phyloP scores from a whole-genome alignment of 2,888 invertebrate genomes.

The Strigamia crassipes region DNA sequence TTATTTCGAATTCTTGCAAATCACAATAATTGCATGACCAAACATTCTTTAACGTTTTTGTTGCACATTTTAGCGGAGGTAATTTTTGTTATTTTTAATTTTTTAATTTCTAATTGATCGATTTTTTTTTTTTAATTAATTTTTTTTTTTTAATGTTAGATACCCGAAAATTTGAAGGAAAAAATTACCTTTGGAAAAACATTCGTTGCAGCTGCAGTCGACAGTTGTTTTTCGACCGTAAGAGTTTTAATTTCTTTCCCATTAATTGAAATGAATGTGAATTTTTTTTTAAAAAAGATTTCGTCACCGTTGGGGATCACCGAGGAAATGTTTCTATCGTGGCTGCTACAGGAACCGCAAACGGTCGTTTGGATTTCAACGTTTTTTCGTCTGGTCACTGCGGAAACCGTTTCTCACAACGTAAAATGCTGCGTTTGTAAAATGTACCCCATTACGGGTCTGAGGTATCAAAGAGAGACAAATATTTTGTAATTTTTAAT shows the following conservation, averaged over 20 bases:
- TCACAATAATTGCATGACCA: constrained; percentile 74
- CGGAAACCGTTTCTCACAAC: constrained; percentile 59
- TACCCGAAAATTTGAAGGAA: constrained; percentile 58
- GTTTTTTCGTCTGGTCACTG: constrained; percentile 66
- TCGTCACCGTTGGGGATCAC: constrained; percentile 71
- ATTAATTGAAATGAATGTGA: neutral
- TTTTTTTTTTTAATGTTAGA: constrained; percentile 58
- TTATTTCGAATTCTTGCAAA: constrained; percentile 74
- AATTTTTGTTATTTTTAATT: neutral
- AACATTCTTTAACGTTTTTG: constrained; percentile 67
- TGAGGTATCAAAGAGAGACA: constrained; percentile 51
- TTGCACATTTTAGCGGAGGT: constrained; percentile 25
- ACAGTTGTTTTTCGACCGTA: constrained; percentile 68
- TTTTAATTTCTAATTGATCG: constrained; percentile 65
- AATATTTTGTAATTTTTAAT: constrained; percentile 17
- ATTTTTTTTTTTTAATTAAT: constrained; percentile 62
- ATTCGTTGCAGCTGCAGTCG: constrained; percentile 69
- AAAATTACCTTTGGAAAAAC: constrained; percentile 67
- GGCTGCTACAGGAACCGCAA: constrained; percentile 70
- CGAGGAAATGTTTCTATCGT: constrained; percentile 70
- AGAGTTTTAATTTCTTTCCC: neutral
- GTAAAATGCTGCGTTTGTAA: constrained; percentile 48
- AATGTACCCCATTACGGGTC: constrained; percentile 48
- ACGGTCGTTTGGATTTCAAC: constrained; percentile 70
- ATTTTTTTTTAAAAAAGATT: neutral